Conservation (phyloP, 2,113 vertebrate genomes). For the Clarias batrachus region DNA sequence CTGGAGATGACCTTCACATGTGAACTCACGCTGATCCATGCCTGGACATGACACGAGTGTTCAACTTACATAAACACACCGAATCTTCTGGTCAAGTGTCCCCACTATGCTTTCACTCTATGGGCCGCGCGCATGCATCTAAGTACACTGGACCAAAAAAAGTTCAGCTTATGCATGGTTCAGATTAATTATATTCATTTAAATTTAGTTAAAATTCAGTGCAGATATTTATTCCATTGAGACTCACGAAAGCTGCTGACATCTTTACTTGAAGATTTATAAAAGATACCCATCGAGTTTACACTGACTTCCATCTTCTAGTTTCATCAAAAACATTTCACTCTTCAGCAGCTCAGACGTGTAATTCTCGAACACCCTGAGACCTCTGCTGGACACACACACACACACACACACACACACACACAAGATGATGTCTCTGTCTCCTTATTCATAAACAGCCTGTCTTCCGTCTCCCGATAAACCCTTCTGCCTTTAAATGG, state of each 20-base stretch:
- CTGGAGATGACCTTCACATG: no score
- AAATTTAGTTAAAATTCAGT: background rate
- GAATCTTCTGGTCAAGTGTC: no score
- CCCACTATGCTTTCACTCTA: no score
- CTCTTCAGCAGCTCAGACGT: background rate
- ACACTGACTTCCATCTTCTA: background rate
- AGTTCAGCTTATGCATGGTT: background rate
- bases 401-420: background rate
- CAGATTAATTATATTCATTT: background rate
- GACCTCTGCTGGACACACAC: background rate
- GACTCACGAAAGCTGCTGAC: background rate
- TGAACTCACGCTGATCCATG: no score
- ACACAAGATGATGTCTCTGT: background rate
- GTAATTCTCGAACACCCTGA: background rate
- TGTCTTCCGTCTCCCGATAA: conserved; percentile 7
- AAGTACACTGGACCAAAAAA: no score
- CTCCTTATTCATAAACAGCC: conserved; percentile 37
- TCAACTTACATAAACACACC: no score
- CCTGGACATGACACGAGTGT: no score
- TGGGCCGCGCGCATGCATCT: no score
- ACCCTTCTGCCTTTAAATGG: conserved; percentile 41
- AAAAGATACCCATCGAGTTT: background rate
- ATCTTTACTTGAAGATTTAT: background rate
- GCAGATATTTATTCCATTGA: background rate
- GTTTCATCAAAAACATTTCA: conserved; percentile 14